These are phyloP conservation scores for Alviniconcha strummeri DNA, from an alignment of 2,888 invertebrate species.

Conservation along the genomic window DNA sequence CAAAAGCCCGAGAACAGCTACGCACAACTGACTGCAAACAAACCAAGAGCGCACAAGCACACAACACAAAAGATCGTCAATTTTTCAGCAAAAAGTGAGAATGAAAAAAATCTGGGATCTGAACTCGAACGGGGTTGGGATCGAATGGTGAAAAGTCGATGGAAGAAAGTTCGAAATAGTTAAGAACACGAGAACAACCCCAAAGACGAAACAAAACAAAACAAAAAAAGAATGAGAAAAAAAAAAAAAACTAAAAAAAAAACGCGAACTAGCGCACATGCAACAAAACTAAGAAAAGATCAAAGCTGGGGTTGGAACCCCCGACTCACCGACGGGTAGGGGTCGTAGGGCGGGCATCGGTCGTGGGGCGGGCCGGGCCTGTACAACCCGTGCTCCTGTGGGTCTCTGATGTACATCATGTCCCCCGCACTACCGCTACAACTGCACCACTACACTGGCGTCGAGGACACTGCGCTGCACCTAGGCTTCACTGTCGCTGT, in stretches of 20 bases:
- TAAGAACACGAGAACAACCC: neutral
- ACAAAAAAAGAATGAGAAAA: neutral
- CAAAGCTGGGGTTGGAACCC: slow-evolving; percentile 7
- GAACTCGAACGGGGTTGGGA: no score
- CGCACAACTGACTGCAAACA: neutral
- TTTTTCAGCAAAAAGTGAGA: neutral
- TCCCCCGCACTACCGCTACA: slow-evolving; percentile 13
- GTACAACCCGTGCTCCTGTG: slow-evolving; percentile 31
- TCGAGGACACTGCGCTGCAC: no score
- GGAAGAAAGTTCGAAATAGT: neutral
- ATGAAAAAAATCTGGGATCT: no score
- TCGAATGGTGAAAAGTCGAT: no score
- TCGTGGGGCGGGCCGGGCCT: slow-evolving; percentile 26
- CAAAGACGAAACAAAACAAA: neutral
- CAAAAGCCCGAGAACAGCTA: neutral
- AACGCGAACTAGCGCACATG: neutral
- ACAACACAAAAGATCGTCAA: neutral
- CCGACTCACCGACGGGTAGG: slow-evolving; percentile 32
- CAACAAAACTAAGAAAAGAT: neutral
- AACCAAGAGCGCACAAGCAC: neutral
- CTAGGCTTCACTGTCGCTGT: no score
- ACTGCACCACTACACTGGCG: neutral
- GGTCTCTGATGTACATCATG: slow-evolving; percentile 31
- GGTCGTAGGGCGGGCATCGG: slow-evolving; percentile 35
- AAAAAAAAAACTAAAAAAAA: neutral